Evolutionary conservation across 2,113 vertebrate species (phyloP).

Genomic region (Amazona vittata): DNA sequence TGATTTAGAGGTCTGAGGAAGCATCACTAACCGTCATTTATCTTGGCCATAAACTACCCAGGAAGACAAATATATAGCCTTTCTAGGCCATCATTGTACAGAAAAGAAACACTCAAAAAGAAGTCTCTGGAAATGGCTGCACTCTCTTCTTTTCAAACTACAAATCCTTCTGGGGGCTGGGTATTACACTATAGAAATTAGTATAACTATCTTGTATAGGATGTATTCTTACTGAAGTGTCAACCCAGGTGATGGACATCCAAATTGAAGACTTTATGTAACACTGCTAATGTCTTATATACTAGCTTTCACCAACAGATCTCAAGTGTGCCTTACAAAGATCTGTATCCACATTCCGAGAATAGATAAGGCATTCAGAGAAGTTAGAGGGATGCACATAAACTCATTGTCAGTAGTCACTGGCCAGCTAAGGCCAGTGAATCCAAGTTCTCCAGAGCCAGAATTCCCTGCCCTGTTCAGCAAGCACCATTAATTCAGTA

Average conservation of each 20-base stretch:
- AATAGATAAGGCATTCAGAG: background rate
- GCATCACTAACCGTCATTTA: constrained; percentile 13
- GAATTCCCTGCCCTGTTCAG: background rate
- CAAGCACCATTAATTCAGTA: background rate
- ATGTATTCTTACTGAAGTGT: background rate
- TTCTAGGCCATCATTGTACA: background rate
- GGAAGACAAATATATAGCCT: background rate
- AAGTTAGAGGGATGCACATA: background rate
- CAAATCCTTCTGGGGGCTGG: background rate
- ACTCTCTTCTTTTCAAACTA: background rate
- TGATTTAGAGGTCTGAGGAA: constrained; percentile 28
- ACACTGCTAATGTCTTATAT: background rate
- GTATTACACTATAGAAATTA: background rate
- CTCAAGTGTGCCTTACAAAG: background rate
- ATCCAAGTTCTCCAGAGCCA: background rate
- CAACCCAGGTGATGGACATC: background rate
- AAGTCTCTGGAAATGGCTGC: background rate
- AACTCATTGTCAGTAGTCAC: background rate
- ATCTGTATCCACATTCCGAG: background rate
- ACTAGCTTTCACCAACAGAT: background rate
- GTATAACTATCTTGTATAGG: background rate
- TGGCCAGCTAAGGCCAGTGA: background rate
- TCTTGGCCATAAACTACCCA: background rate
- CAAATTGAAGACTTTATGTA: background rate
- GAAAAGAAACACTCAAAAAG: background rate